Base-by-base conservation (phyloP, 2,888 invertebrate genomes). In the Artemia sinica region DNA sequence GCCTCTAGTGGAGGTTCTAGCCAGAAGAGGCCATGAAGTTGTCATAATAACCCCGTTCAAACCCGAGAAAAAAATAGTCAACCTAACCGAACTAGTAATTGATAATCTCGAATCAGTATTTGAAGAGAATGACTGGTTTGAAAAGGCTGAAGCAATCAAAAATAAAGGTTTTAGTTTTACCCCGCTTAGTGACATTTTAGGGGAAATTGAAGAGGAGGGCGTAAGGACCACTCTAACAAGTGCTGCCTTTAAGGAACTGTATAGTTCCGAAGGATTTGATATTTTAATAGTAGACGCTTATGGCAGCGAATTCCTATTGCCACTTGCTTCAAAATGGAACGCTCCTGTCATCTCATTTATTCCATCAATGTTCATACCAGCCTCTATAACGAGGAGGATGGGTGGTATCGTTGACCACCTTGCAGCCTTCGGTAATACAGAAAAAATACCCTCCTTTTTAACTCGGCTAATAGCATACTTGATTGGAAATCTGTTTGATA, bases 281-380 rank as follows among this genome's bases (percentile, higher is more conserved):
- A 58, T 58, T 58, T n/a, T 58, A 58, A 58, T 58, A 18, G 8
- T 58, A 28, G 63, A 58, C 10, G 63, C 63, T 10, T 58, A 58
- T 58, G 14, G n/a, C 8, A 58, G 63, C 11, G 63, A 58, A 28
- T 58, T 58, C 28, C 28, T 58, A 58, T 28, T 58, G 12, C 63
- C 63, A 10, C 63, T 58, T 58, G 63, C 63, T 28, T n/a, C n/a
- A 58, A 58, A 58, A 58, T 58, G 63, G 63, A 58, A 58, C 12
- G 63, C 63, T 28, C n/a, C 14, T 58, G 63, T 58, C 63, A 28
- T 58, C 14, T 28, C 28, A 18, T n/a, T 58, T 58, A 28, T 58
- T 10, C 63, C 63, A 8, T 58, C 63, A 10, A 10, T 58, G 63
- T 28, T 58, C 14, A 58, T 58, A 18, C 63, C 63, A n/a, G n/a